Evolutionary conservation across 2,888 invertebrate species (phyloP).

Genomic region (Aleiodes leptofemur): DNA sequence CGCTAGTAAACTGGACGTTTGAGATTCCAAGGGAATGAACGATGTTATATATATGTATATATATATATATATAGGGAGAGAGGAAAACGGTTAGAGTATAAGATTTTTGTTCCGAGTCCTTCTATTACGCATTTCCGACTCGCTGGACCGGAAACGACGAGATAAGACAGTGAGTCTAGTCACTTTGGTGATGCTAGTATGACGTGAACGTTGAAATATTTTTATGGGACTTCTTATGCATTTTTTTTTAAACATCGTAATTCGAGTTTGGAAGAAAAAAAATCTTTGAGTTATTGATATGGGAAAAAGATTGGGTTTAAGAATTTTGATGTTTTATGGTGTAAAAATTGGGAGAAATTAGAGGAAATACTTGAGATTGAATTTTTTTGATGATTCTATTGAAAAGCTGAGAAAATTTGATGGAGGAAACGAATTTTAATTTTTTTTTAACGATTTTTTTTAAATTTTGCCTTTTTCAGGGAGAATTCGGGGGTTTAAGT

Average conservation of each 20-base stretch:
- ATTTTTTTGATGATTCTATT: too few relatives aligned
- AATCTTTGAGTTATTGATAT: background rate
- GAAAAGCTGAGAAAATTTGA: too few relatives aligned
- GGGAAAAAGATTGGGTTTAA: too few relatives aligned
- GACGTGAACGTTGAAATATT: constrained; percentile 39
- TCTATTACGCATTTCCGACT: constrained; percentile 75
- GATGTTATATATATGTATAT: constrained; percentile 27
- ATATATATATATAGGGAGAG: background rate
- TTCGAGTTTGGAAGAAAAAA: constrained; percentile 4
- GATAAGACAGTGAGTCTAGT: constrained; percentile 69
- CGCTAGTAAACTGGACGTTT: constrained; percentile 43
- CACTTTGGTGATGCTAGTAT: constrained; percentile 49
- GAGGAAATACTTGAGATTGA: too few relatives aligned
- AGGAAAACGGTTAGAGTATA: constrained; percentile 10
- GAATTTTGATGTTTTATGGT: too few relatives aligned
- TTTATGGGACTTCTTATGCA: constrained; percentile 44
- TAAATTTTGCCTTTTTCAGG: too few relatives aligned
- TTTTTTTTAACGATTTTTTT: too few relatives aligned
- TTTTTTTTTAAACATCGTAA: constrained; percentile 27
- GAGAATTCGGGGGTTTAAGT: too few relatives aligned
- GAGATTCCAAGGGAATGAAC: constrained; percentile 28
- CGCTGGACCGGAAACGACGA: constrained; percentile 75
- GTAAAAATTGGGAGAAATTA: too few relatives aligned
- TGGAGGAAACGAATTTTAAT: too few relatives aligned
- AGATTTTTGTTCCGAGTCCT: constrained; percentile 63